A percentile compares a stretch with the other conserved stretches of the same genome.
Evolutionary conservation across 2,113 vertebrate species (phyloP).

Genomic region (Phalacrocorax aristotelis): DNA sequence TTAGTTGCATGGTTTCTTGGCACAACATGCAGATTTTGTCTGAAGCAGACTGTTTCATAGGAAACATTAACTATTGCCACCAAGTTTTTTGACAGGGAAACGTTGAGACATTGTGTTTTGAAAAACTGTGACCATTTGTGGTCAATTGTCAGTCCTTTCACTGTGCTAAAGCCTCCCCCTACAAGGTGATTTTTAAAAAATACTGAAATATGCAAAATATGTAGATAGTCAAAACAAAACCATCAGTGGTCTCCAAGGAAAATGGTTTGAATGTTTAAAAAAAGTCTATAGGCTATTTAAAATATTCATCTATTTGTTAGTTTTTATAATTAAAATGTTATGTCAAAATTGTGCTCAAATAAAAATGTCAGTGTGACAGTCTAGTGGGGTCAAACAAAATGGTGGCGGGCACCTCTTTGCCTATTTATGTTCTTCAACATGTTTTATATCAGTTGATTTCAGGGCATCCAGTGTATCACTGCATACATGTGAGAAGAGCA

Average conservation of each 20-base stretch:
- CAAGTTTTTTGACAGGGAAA: background rate
- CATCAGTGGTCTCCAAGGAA: background rate
- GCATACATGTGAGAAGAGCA: background rate
- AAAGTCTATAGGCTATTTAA: background rate
- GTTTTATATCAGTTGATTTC: background rate
- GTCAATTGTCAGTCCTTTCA: background rate
- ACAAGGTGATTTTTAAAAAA: background rate
- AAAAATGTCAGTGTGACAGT: background rate
- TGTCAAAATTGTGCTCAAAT: background rate
- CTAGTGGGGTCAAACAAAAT: background rate
- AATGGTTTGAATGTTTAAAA: background rate
- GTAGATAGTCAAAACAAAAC: background rate
- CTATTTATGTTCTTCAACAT: background rate
- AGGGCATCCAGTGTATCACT: background rate
- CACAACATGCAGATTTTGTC: background rate
- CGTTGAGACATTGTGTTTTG: background rate
- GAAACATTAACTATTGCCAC: background rate
- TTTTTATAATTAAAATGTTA: background rate
- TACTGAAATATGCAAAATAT: background rate
- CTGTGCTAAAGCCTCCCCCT: fast-evolving
- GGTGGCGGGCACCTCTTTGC: background rate
- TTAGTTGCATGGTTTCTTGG: background rate
- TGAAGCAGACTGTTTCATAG: background rate
- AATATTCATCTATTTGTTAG: background rate
- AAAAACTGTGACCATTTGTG: background rate